Evolutionary conservation across 2,113 vertebrate genomes (phyloP).

Genomic region (Hippolais icterina): DNA sequence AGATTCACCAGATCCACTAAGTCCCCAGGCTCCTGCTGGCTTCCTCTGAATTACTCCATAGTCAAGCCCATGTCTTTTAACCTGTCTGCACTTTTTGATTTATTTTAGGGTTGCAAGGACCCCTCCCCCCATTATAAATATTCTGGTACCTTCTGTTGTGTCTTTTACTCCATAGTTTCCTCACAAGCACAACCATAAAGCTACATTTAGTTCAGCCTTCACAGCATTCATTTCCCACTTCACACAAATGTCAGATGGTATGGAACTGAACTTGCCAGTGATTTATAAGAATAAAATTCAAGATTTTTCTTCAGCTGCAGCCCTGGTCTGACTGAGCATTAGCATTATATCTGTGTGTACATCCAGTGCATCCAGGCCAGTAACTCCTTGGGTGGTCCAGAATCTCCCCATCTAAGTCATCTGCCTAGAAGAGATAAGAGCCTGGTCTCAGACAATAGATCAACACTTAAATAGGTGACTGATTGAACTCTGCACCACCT

Average conservation of each 20-base stretch:
- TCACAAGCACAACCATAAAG: background rate
- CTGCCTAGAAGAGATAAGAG: background rate
- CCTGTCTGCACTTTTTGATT: background rate
- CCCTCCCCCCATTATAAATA: background rate
- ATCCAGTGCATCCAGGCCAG: background rate
- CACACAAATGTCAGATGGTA: background rate
- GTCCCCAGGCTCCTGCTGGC: background rate
- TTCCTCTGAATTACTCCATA: background rate
- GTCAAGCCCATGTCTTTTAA: background rate
- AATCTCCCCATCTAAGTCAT: background rate
- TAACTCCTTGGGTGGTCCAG: background rate
- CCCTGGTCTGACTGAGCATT: background rate
- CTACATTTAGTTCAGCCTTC: background rate
- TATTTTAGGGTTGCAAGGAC: background rate
- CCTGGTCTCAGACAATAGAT: background rate
- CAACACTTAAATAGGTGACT: background rate
- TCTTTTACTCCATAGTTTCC: background rate
- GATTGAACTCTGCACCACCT: background rate
- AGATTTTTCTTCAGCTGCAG: background rate
- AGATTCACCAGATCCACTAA: background rate
- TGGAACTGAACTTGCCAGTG: background rate
- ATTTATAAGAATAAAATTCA: background rate
- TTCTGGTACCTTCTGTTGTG: background rate
- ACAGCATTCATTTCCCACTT: background rate
- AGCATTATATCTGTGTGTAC: background rate